phyloP scores from a whole-genome alignment of 2,888 invertebrate genomes.

The Nebria salina region DNA sequence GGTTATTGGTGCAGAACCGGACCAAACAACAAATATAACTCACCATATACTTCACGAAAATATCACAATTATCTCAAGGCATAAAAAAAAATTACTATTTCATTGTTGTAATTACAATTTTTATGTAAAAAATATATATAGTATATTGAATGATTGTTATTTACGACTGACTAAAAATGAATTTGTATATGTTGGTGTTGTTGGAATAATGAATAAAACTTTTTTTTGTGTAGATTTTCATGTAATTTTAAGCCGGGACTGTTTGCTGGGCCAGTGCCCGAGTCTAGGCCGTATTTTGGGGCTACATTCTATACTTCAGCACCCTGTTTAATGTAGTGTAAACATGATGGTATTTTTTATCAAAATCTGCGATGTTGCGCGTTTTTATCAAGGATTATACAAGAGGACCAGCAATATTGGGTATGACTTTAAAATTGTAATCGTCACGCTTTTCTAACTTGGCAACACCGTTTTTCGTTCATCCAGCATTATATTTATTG shows the following conservation, averaged over 20 bases:
- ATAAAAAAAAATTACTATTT: no score
- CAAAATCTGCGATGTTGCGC: constrained; percentile 16
- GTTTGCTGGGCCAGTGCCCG: constrained; percentile 11
- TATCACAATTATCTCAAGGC: no score
- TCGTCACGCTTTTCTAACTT: not conserved
- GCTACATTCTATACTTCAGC: constrained; percentile 6
- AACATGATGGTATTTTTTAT: constrained; percentile 16
- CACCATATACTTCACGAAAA: no score
- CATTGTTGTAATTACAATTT: no score
- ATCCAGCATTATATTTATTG: not conserved
- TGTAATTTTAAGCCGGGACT: not conserved
- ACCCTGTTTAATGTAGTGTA: constrained; percentile 16
- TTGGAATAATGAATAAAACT: not conserved
- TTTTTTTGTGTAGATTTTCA: not conserved
- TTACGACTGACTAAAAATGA: no score
- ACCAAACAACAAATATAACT: not conserved
- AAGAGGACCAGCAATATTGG: not conserved
- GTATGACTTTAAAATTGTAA: constrained; percentile 18
- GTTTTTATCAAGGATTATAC: constrained; percentile 8
- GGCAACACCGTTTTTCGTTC: not conserved
- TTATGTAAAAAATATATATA: no score
- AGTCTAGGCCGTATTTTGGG: not conserved
- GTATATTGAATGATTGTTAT: no score
- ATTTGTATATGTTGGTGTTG: no score
- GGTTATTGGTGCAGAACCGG: not conserved